Base-by-base conservation (phyloP, 2,797 vertebrate genomes). In the Margarornis squamiger region DNA sequence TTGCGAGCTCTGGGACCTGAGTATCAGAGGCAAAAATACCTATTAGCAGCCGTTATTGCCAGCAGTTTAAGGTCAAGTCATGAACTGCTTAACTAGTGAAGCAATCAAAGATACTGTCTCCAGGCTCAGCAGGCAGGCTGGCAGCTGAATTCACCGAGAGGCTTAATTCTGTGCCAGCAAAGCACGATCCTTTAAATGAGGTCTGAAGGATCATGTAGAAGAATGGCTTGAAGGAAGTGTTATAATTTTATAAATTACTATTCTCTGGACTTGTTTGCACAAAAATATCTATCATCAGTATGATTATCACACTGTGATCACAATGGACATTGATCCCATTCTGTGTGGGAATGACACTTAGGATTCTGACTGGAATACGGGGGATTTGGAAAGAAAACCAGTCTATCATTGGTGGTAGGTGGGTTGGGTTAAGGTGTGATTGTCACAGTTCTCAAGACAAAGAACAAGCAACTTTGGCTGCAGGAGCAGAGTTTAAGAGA, bases 1-100 rank as follows among this genome's bases (percentile, higher is more conserved):
- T 12, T 67, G 48, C 49, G 30, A 93, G 62, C 59, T 55, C 71
- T 34, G 4, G 88, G 57, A 67, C 29, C 14, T 9, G 45, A 82
- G 43, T 39, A 81, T 43, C 13, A 4, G 34, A 41, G 24, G 1
- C 38, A 75, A 54, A 83, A 49, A 88, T 76, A 58, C 36, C 66
- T 71, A 71, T 91, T 74, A 91, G 73, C 43, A 62, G 76, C 54
- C 51, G 43, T 61, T 63, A 55, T 32, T 46, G 55, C 62, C 49
- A 58, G 91, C 68, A 95, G 95, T 95, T 93, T 96, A 68, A 76
- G 89, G 79, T 85, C 70, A 92, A 91, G 85, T 74, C 94, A 80
- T 6, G 7, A 95, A 90, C 90, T 86, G 73, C 87, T 95, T 96
- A 94, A 86, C 66, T 57, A 73, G 54, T n/a, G 49, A 94, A 94